These are phyloP conservation scores for Allacma fusca DNA, from an alignment of 2,888 invertebrate species.

Conservation along the genomic window DNA sequence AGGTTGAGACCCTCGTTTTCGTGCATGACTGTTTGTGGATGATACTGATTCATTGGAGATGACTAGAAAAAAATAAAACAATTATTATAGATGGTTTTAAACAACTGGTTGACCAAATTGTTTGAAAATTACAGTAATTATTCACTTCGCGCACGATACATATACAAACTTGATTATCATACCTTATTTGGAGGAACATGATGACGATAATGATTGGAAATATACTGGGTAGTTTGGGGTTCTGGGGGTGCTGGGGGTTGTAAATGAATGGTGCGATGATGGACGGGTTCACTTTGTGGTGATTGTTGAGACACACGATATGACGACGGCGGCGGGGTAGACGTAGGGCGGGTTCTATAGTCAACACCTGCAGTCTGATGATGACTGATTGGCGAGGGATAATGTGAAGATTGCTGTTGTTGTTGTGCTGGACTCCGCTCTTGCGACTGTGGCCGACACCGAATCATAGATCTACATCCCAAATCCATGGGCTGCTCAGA, in stretches of 20 bases:
- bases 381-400: slow-evolving; percentile 29
- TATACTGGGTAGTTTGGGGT: slow-evolving; percentile 38
- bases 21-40: slow-evolving; percentile 42
- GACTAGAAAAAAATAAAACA: slow-evolving; percentile 38
- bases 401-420: slow-evolving; percentile 63
- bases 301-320: slow-evolving; percentile 56
- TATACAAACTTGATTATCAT: slow-evolving; percentile 5
- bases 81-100: not conserved
- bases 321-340: slow-evolving; percentile 32
- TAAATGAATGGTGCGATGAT: slow-evolving; percentile 41
- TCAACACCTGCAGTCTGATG: slow-evolving; percentile 37
- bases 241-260: slow-evolving; percentile 45
- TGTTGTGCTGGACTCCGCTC: slow-evolving; percentile 66
- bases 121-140: not conserved
- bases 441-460: slow-evolving; percentile 60
- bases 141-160: not conserved
- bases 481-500: slow-evolving; percentile 59
- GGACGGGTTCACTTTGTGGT: slow-evolving; percentile 53
- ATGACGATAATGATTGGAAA: slow-evolving; percentile 50
- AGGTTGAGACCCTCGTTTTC: slow-evolving; percentile 60
- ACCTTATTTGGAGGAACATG: slow-evolving; percentile 57
- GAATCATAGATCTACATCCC: slow-evolving; percentile 62
- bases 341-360: slow-evolving; percentile 39
- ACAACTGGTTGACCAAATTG: not conserved
- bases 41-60: slow-evolving; percentile 49